phyloP scores from a whole-genome alignment of 2,888 invertebrate genomes.

The Philereme transversata region DNA sequence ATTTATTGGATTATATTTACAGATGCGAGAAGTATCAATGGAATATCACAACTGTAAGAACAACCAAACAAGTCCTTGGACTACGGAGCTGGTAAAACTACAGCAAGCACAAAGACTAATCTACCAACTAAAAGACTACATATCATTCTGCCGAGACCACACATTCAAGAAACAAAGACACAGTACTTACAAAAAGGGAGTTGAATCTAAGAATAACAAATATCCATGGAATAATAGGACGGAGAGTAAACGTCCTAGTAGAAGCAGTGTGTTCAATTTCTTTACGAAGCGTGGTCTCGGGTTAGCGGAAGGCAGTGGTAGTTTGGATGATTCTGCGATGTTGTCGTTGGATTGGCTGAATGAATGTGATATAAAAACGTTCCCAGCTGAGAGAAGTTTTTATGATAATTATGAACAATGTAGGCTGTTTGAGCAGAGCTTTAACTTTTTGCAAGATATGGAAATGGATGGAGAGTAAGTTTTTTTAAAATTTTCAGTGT shows the following conservation, averaged over 20 bases:
- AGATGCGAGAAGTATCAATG: slow-evolving; percentile 89
- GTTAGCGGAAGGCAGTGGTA: slow-evolving; percentile 56
- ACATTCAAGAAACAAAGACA: slow-evolving; percentile 58
- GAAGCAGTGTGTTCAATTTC: slow-evolving; percentile 57
- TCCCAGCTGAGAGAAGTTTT: slow-evolving; percentile 67
- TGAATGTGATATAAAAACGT: slow-evolving; percentile 58
- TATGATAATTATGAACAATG: slow-evolving; percentile 70
- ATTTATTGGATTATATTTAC: slow-evolving; percentile 35
- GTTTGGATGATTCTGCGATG: slow-evolving; percentile 55
- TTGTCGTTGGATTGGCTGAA: slow-evolving; percentile 60
- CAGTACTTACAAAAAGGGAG: slow-evolving; percentile 54
- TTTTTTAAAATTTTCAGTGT: no score
- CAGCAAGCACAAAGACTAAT: slow-evolving; percentile 71
- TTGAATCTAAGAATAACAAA: slow-evolving; percentile 69
- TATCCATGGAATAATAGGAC: slow-evolving; percentile 74
- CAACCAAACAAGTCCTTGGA: slow-evolving; percentile 76
- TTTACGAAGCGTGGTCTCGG: slow-evolving; percentile 65
- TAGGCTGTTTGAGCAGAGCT: slow-evolving; percentile 56
- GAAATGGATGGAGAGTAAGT: slow-evolving; percentile 57
- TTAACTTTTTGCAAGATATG: slow-evolving; percentile 41
- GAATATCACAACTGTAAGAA: slow-evolving; percentile 88
- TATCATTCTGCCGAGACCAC: slow-evolving; percentile 66
- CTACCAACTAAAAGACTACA: slow-evolving; percentile 69
- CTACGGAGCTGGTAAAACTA: slow-evolving; percentile 68
- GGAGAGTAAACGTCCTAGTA: slow-evolving; percentile 43